A percentile compares a stretch with the other conserved stretches of the same genome.
These are phyloP conservation scores for Callithrix jacchus DNA, from an alignment of 2,113 vertebrate species.

Conservation along the genomic window DNA sequence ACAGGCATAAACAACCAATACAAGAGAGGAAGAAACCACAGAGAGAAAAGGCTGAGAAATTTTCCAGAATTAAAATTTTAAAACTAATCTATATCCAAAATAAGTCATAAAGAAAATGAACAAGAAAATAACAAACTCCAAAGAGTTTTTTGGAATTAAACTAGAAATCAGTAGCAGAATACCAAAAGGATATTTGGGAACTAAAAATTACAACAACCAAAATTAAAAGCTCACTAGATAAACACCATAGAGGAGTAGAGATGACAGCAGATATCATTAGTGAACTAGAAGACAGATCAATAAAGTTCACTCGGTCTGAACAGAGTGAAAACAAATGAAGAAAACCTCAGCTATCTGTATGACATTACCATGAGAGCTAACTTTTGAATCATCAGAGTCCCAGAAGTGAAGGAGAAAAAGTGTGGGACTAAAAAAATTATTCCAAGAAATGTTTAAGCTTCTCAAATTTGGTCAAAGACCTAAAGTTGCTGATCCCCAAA, in stretches of 20 bases:
- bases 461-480: background rate
- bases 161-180: background rate
- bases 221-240: background rate
- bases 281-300: background rate
- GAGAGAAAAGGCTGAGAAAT: background rate
- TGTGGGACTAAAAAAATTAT: background rate
- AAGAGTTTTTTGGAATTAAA: background rate
- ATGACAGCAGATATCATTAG: background rate
- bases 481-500: background rate
- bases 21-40: background rate
- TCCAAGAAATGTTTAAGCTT: background rate
- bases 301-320: background rate
- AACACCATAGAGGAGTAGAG: background rate
- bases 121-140: background rate
- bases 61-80: background rate
- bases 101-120: background rate
- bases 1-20: too few relatives aligned
- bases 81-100: background rate
- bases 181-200: background rate
- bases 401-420: background rate
- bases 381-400: background rate
- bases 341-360: background rate
- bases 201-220: background rate
- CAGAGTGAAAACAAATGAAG: background rate
- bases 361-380: background rate